Percentiles rank a stretch among this genome's conserved stretches.
Conservation (phyloP, 2,113 vertebrate genomes). For the Dasyornis broadbenti region DNA sequence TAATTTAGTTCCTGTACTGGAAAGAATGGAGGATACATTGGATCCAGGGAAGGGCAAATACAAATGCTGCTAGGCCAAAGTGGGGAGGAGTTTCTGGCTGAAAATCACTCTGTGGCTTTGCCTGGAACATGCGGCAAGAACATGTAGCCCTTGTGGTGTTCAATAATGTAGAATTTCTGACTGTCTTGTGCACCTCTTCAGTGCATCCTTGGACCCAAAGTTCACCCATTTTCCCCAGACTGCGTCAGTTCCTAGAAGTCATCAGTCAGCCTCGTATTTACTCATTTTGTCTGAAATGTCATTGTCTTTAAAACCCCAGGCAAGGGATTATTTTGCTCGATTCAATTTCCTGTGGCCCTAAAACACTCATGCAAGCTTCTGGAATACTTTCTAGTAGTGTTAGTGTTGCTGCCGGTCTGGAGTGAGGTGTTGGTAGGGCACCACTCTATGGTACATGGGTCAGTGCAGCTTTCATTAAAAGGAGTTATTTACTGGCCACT, state of each 20-base stretch:
- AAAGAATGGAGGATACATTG: not conserved
- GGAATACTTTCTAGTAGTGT: not conserved
- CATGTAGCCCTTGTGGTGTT: fast-evolving
- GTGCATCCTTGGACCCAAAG: not conserved
- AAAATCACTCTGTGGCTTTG: not conserved
- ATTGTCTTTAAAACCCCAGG: not conserved
- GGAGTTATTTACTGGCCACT: not conserved
- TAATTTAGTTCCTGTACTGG: not conserved
- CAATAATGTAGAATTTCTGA: not conserved
- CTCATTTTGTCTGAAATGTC: not conserved
- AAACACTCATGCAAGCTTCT: not conserved
- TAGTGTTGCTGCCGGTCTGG: not conserved
- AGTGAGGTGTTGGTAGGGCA: not conserved
- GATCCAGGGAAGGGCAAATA: not conserved
- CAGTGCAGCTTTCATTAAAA: not conserved
- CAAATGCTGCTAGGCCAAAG: fast-evolving
- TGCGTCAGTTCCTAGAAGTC: not conserved
- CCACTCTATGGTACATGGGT: not conserved
- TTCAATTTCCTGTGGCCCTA: not conserved
- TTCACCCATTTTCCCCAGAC: not conserved
- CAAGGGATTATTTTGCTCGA: not conserved
- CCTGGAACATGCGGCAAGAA: not conserved
- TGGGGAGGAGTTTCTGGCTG: not conserved
- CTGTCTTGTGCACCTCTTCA: not conserved
- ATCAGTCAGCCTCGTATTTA: not conserved